Evolutionary conservation across 2,113 vertebrate genomes (phyloP), one percentile per base, ranked within the genome.

Genomic region (Pelvicachromis taeniatus): DNA sequence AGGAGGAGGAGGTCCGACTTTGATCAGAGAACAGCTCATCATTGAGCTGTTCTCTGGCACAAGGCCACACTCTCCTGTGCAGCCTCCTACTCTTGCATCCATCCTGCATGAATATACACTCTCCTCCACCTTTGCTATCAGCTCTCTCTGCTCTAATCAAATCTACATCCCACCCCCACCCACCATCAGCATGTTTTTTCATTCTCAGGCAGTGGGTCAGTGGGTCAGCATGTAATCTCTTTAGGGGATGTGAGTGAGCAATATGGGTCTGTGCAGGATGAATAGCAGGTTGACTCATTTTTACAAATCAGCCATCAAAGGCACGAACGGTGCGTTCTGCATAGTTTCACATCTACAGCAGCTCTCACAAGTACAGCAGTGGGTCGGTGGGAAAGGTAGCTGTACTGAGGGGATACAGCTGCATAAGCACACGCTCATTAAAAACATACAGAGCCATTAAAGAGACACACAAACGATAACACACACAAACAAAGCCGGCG

Each of bases 221-320:
- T 87, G 87, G 89, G 92, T 93, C 89, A 77, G 38, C 7, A 54
- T 6, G 14, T 92, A 87, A 93, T 90, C 89, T 87, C 85, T 91
- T 92, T 61, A 88, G 73, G 33, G 79, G 85, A 82, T 4, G 19
- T 56, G 89, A 82, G 78, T 40, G 54, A 85, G 86, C 80, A 78
- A 40, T 68, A 14, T 9, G 84, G 82, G 82, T 63, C 88, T 38
- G 38, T 65, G 45, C 59, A 26, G 45, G 83, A 85, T 86, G 85
- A 85, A 90, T 10, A 82, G 81, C 79, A 63, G 84, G 53, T 48
- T 77, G 59, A 90, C 56, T 82, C 54, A 82, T 48, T 58, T 35
- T 70, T 63, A 68, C 38, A 52, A 56, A 83, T 90, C 52, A 65
- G 56, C 26, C 61, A 87, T 12, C 19, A 14, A 52, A 83, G 10